These are phyloP conservation scores for Holacanthella duospinosa DNA, from an alignment of 2,888 invertebrate species.

Conservation along the genomic window DNA sequence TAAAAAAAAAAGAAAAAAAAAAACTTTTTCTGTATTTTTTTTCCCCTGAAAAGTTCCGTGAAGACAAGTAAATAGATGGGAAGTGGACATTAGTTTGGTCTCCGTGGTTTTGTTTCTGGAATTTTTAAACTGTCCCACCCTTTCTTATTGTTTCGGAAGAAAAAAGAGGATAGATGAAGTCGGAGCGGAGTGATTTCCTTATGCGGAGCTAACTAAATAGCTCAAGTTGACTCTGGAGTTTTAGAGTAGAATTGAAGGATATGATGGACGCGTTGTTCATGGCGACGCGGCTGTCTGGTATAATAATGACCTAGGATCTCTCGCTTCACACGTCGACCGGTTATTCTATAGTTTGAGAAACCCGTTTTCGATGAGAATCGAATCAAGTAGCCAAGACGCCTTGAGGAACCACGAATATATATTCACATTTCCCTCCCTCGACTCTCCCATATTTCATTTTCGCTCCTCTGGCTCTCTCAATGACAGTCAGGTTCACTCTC, in stretches of 20 bases:
- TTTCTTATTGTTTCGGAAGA: background rate
- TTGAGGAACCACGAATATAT: background rate
- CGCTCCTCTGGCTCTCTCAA: too few relatives aligned
- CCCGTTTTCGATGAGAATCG: background rate
- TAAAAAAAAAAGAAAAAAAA: too few relatives aligned
- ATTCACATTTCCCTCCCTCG: background rate
- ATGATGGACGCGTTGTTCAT: background rate
- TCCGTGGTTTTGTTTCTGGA: too few relatives aligned
- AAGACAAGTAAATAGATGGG: too few relatives aligned
- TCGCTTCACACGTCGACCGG: background rate
- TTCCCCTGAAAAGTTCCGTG: too few relatives aligned
- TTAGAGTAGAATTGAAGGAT: too few relatives aligned
- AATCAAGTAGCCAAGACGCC: background rate
- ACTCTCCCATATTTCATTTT: slow-evolving; percentile 1
- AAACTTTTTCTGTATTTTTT: too few relatives aligned
- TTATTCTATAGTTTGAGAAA: background rate
- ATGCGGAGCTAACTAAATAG: background rate
- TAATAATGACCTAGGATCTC: slow-evolving; percentile 3
- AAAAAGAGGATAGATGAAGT: background rate
- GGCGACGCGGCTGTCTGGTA: slow-evolving; percentile 4
- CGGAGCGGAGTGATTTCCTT: background rate
- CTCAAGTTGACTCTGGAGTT: background rate
- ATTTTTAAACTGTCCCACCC: background rate
- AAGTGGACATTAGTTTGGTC: too few relatives aligned
- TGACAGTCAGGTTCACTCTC: too few relatives aligned